A percentile compares a stretch with the other conserved stretches of the same genome.
phyloP scores from a whole-genome alignment of 1,140 invertebrate species.

The Zaprionus ornatus region DNA sequence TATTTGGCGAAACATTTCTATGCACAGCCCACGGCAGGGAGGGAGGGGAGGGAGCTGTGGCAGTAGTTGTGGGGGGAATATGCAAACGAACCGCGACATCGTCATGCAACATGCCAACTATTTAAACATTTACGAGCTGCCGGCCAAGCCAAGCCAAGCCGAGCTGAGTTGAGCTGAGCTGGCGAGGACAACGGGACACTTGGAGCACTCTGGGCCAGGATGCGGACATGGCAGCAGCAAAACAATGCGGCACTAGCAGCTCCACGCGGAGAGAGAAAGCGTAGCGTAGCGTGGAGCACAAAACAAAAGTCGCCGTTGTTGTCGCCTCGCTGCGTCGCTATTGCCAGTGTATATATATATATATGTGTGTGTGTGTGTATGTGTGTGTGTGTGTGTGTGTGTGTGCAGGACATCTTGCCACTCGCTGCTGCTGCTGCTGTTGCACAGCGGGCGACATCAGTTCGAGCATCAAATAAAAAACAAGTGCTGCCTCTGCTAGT shows the following conservation, averaged over 20 bases:
- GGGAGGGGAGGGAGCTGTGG: neutral
- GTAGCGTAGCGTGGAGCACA: neutral
- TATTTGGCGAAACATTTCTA: constrained; percentile 21
- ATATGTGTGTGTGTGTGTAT: neutral
- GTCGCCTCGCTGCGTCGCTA: constrained; percentile 44
- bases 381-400: neutral
- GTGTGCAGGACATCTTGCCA: constrained; percentile 6
- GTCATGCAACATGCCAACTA: constrained; percentile 65
- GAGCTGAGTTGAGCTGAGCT: neutral
- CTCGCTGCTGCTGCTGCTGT: constrained; percentile 37
- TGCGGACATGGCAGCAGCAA: constrained; percentile 33
- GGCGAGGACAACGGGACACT: neutral
- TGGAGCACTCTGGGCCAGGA: constrained; percentile 17
- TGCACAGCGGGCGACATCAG: constrained; percentile 63
- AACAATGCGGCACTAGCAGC: constrained; percentile 46
- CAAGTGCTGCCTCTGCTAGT: neutral
- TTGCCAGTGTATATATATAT: constrained; percentile 18
- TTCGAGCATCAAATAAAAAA: constrained; percentile 15
- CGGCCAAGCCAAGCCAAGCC: constrained; percentile 30
- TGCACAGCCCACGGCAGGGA: constrained; percentile 11
- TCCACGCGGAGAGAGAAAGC: neutral
- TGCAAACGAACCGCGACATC: constrained; percentile 42
- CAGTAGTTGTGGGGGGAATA: neutral
- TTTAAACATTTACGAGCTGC: constrained; percentile 76
- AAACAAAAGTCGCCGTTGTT: constrained; percentile 64